These are phyloP conservation scores for Haliclystus octoradiatus DNA, from an alignment of 30 jellyfish, hydroid and myxozoan genomes.

Conservation along the genomic window DNA sequence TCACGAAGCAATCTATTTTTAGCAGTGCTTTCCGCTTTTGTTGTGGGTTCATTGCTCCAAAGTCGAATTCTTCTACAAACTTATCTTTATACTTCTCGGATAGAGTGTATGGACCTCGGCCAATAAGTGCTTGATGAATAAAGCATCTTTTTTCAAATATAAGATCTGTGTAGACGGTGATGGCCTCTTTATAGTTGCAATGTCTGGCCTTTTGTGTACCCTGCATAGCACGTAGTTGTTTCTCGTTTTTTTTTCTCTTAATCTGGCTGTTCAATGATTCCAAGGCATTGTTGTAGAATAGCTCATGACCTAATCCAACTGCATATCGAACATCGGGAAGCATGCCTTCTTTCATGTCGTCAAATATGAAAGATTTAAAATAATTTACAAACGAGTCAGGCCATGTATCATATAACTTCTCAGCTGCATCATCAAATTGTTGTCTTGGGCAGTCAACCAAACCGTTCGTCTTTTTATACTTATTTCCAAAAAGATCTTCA, in stretches of 20 bases:
- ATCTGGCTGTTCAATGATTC: slow-evolving; percentile 2
- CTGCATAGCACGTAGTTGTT: background rate
- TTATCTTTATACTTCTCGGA: background rate
- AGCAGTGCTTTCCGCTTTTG: too few relatives aligned
- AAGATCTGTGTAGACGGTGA: background rate
- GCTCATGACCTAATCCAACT: slow-evolving; percentile 5
- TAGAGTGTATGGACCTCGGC: slow-evolving; percentile 10
- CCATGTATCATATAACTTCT: background rate
- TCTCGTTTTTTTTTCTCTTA: background rate
- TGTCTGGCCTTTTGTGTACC: background rate
- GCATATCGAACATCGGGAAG: slow-evolving; percentile 2
- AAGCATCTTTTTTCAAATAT: slow-evolving; percentile 5
- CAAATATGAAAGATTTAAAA: background rate
- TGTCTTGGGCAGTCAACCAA: background rate
- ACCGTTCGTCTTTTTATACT: background rate
- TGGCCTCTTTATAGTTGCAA: background rate
- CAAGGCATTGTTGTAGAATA: slow-evolving; percentile 12
- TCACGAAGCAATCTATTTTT: too few relatives aligned
- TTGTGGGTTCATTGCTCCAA: too few relatives aligned
- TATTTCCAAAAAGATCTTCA: slow-evolving; percentile 2
- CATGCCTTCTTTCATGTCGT: slow-evolving; percentile 11
- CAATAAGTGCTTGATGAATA: slow-evolving; percentile 5
- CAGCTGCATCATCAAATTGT: background rate
- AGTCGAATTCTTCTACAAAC: too few relatives aligned
- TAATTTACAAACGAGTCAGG: background rate